Base-by-base conservation (phyloP, 2,113 vertebrate species). In the Anguilla japonica region DNA sequence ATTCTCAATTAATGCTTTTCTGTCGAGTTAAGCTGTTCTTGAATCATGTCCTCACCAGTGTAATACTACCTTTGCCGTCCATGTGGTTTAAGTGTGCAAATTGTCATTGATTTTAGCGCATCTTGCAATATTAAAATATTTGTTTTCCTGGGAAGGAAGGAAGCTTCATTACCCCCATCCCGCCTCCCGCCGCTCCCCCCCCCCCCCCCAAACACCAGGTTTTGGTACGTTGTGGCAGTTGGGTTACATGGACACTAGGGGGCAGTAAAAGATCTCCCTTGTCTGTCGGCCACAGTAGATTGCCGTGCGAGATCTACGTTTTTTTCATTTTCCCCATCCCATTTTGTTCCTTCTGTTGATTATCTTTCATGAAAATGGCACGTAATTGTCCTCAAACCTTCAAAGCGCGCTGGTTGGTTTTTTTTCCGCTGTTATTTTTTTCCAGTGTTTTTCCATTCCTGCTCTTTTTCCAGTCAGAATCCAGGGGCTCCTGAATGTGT, bases 201-300 rank as follows among this genome's bases (percentile, higher is more conserved):
- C 14, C 14, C 39, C 43, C 40, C 43, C 43, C 8, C 43, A 46
- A 2, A 34, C 34, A 34, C 22, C 5, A 9, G 26, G 41, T 29
- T 84, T 78, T 79, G 46, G 50, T 11, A 50, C n/a, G n/a, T 67
- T 3, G 60, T 26, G 4, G 43, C 39, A 53, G 15, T 79, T 79
- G 34, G 11, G 15, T 78, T 20, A 18, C 34, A 29, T 40, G 9
- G n/a, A 7, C 86, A 83, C 86, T 79, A 79, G 86, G 75, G 82
- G 86, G 86, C 86, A 46, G 40, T 87, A 50, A 53, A 22, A 63
- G 43, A 75, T 63, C 67, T 50, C 13, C 46, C 56, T 43, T 79
- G n/a, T 41, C n/a, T 34, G 0, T n/a, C 71, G 0, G 11, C 2
- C 26, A 34, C 26, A 34, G 29, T 34, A 13, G 29, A 75, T 34